These are phyloP conservation scores for Epinephelus cyanopodus DNA, from an alignment of 2,113 vertebrate species.

Conservation along the genomic window DNA sequence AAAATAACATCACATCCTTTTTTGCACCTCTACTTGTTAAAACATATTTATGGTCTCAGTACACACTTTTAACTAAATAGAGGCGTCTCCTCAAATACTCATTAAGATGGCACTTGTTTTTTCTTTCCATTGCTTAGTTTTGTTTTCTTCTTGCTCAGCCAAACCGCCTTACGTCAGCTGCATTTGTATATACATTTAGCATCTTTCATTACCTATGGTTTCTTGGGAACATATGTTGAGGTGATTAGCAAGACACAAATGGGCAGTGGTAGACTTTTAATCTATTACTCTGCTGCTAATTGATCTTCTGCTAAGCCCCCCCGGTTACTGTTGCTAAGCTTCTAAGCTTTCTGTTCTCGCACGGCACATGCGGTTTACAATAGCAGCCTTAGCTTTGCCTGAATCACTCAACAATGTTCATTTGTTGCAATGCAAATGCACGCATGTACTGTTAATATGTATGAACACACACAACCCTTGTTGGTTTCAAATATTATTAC, in stretches of 20 bases:
- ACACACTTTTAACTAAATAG: neutral
- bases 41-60: neutral
- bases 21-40: neutral
- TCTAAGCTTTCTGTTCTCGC: neutral
- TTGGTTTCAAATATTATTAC: constrained; percentile 57
- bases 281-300: constrained; percentile 1
- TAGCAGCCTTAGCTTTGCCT: neutral
- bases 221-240: constrained; percentile 8
- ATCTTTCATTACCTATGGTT: constrained; percentile 13
- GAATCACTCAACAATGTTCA: neutral
- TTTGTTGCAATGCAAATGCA: constrained; percentile 7
- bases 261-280: neutral
- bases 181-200: neutral
- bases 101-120: neutral
- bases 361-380: neutral
- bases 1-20: neutral
- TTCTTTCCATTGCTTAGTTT: neutral
- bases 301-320: neutral
- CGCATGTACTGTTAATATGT: neutral
- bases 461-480: constrained; percentile 23
- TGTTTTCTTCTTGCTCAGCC: neutral
- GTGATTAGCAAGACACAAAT: constrained; percentile 22
- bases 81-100: neutral
- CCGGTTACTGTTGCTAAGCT: neutral
- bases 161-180: constrained; percentile 6